phyloP scores from a whole-genome alignment of 2,797 vertebrate species.

The Syndactyla subalaris region DNA sequence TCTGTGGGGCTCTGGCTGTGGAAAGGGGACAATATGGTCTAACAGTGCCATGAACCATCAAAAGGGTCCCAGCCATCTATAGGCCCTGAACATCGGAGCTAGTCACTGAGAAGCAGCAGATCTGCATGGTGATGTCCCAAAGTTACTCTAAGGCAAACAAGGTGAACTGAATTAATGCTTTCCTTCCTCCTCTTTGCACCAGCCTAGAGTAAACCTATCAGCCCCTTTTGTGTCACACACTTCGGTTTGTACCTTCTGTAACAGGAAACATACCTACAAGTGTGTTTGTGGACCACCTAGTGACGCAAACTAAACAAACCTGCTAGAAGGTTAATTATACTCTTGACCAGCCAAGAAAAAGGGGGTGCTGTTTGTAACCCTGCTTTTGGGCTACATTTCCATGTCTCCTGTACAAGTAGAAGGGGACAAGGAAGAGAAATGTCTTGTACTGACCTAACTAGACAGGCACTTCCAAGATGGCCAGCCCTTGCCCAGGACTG shows the following conservation, averaged over 20 bases:
- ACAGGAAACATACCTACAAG: neutral
- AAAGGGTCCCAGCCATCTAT: neutral
- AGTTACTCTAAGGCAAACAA: neutral
- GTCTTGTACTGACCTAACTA: neutral
- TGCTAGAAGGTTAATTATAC: neutral
- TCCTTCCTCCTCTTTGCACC: neutral
- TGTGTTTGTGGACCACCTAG: rapidly evolving
- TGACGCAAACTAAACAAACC: neutral
- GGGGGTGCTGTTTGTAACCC: neutral
- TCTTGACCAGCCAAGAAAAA: neutral
- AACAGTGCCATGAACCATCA: neutral
- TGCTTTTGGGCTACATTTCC: neutral
- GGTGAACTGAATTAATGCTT: neutral
- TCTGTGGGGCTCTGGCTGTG: neutral
- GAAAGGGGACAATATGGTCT: neutral
- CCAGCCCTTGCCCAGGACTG: neutral
- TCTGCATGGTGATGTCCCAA: neutral
- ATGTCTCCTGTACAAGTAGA: neutral
- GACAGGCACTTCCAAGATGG: neutral
- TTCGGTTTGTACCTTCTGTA: neutral
- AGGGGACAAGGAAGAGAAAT: neutral
- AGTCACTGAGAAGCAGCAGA: neutral
- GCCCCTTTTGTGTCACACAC: neutral
- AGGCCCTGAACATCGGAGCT: neutral
- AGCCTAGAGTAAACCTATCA: neutral